Base-by-base conservation (phyloP, 2,113 vertebrate species). In the Pollachius pollachius region DNA sequence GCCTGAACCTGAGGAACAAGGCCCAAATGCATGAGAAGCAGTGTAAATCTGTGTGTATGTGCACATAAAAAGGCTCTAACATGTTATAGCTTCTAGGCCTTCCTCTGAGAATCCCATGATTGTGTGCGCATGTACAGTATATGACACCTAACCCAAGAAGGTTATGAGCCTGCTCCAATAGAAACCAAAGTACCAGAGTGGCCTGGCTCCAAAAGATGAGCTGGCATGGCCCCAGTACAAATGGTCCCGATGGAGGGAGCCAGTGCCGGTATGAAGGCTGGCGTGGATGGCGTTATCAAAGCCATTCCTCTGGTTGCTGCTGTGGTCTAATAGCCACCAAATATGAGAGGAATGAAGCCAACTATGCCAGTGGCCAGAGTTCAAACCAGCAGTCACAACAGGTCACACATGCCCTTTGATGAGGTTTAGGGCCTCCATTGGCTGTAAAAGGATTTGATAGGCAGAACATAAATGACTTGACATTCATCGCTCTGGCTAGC, bases 401-500 rank as follows among this genome's bases (percentile, higher is more conserved):
- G 72, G 79, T 79, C 78, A 67, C 76, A 70, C 72, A 82, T 81
- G 72, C 80, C 71, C 66, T 77, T 80, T 77, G 79, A 74, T 75
- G 72, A 74, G 61, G 77, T 76, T 48, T 64, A 65, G 72, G 76
- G 66, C 84, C 81, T 76, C 72, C 60, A 67, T 73, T 85, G 81
- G 78, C 81, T 81, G 86, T 86, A 80, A 85, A 80, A 61, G 56
- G 82, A 78, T 87, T 86, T 84, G 79, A 74, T 87, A 76, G 4
- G 23, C 68, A 21, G 62, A 72, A 56, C 48, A 70, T 54, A 23
- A 75, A 75, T 52, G 5, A 66, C 52, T 66, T 68, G 54, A 62
- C 54, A n/a, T 70, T 70, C 37, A 62, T 15, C 15, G 41, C 41
- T 48, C 41, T 41, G 37, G 5, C 37, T 9, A 48, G 41, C 41